Conservation (phyloP, 2,113 vertebrate genomes). For the Ailurus styani region DNA sequence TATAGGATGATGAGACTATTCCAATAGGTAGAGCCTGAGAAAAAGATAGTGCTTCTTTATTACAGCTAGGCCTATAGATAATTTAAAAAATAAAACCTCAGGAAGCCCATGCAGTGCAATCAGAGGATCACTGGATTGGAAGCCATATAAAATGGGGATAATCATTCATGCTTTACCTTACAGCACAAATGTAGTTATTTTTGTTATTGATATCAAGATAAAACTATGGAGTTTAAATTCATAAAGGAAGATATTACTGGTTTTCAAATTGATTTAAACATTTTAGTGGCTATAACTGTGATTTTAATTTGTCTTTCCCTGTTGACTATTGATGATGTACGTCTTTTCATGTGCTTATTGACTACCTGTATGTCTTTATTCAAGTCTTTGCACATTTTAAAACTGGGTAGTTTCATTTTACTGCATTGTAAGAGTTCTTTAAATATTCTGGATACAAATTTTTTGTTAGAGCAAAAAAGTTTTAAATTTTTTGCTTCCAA, state of each 20-base stretch:
- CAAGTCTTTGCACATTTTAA: background rate
- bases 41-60: background rate
- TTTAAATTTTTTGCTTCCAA: background rate
- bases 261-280: background rate
- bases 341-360: background rate
- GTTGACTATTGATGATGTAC: background rate
- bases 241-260: background rate
- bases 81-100: background rate
- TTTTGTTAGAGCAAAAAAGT: background rate
- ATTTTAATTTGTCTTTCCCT: background rate
- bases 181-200: background rate
- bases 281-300: background rate
- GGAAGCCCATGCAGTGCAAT: background rate
- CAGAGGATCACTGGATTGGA: background rate
- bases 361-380: background rate
- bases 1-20: background rate
- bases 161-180: background rate
- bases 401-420: background rate
- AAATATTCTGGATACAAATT: background rate
- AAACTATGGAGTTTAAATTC: background rate
- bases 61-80: background rate
- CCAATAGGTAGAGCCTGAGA: background rate
- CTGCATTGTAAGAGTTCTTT: background rate
- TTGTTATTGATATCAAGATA: background rate
- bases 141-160: background rate